Conservation (phyloP, 2,113 vertebrate genomes). For the Ceyx melanurus region DNA sequence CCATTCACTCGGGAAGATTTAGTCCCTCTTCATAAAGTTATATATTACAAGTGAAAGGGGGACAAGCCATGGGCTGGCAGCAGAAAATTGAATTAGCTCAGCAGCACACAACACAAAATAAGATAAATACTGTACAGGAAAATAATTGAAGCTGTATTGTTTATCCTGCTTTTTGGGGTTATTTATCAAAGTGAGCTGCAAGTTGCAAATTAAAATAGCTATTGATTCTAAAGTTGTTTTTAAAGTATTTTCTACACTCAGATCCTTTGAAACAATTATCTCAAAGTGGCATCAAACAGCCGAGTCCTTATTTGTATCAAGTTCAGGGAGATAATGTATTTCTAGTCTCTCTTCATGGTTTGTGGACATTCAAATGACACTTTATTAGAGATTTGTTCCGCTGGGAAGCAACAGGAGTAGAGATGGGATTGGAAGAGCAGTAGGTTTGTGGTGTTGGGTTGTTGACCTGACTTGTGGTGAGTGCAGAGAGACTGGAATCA, state of each 20-base stretch:
- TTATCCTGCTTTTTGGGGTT: constrained; percentile 20
- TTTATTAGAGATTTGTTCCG: neutral
- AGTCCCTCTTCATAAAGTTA: constrained; percentile 56
- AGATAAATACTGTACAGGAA: constrained; percentile 70
- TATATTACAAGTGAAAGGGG: constrained; percentile 55
- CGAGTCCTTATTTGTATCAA: neutral
- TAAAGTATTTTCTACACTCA: constrained; percentile 45
- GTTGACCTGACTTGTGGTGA: neutral
- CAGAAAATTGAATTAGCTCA: constrained; percentile 71
- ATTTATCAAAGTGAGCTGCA: constrained; percentile 51
- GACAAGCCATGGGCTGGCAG: constrained; percentile 57
- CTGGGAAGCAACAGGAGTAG: neutral
- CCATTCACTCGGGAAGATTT: constrained; percentile 34
- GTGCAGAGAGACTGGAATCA: neutral
- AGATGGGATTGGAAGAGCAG: neutral
- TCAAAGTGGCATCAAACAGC: neutral
- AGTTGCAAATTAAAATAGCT: constrained; percentile 65
- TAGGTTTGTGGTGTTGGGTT: fast-evolving
- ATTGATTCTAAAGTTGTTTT: constrained; percentile 63
- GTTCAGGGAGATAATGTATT: neutral
- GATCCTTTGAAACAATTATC: constrained; percentile 50
- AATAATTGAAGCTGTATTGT: constrained; percentile 65
- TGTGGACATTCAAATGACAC: neutral
- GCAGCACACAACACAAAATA: constrained; percentile 53
- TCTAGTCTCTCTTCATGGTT: neutral